Base-by-base conservation (phyloP, 2,113 vertebrate genomes). In the Spea bombifrons region DNA sequence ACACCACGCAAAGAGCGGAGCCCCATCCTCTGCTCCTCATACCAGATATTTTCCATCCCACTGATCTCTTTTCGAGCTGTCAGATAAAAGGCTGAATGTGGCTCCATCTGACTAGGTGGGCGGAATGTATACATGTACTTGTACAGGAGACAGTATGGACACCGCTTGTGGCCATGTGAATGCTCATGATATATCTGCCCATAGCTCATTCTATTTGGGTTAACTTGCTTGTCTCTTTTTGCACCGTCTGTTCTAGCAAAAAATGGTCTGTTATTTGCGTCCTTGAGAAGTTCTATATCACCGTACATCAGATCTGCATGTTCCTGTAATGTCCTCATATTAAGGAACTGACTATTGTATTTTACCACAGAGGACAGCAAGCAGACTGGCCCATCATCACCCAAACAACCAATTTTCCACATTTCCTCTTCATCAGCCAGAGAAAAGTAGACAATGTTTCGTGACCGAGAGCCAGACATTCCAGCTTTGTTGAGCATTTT, bases 261-360 rank as follows among this genome's bases (percentile, higher is more conserved):
- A 79, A 88, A 80, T 0, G 0, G 70, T 77, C 85, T 76, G 30
- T 90, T 87, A 4, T 89, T 84, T 0, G 83, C 79, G 75, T 86
- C 86, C 69, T 85, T 88, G 66, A 88, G 85, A 74, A 91, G 80
- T 73, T 87, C 84, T 2, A 52, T 86, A 71, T 85, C 83, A 0
- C 86, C 85, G 5, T 86, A 87, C 61, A 79, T 87, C 45, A 84
- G 82, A 5, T 84, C 86, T 0, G 16, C 52, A 0, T 86, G 85
- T 50, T 90, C 84, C 83, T 87, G 84, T 77, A 88, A 84, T 0
- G 82, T 91, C 73, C 80, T 4, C 84, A 74, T 84, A 2, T 87
- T 90, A 74, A 88, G 83, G 43, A 87, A 86, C 5, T 88, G 83
- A 83, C 87, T 91, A 74, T 87, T 88, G 71, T 86, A 84, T 83